phyloP scores from a whole-genome alignment of 2,797 vertebrate species.

The Artibeus lituratus region DNA sequence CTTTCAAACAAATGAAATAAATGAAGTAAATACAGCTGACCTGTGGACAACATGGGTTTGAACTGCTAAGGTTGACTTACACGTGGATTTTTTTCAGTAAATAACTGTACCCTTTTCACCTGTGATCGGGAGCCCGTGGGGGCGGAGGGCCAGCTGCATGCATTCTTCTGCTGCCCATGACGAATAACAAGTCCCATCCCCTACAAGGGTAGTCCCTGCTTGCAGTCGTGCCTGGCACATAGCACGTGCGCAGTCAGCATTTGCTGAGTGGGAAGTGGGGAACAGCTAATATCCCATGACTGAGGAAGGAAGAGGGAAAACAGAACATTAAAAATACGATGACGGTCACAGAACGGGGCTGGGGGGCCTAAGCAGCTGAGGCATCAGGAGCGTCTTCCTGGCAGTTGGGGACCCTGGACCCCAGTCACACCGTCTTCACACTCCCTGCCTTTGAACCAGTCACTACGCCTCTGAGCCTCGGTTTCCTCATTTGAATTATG shows the following conservation, averaged over 20 bases:
- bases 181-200: neutral
- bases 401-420: accelerated
- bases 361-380: accelerated
- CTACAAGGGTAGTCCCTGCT: neutral
- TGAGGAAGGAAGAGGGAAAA: neutral
- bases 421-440: neutral
- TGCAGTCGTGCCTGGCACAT: neutral
- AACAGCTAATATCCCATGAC: neutral
- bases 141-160: accelerated
- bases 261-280: neutral
- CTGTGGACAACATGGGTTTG: neutral
- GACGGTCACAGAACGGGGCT: neutral
- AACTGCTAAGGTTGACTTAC: neutral
- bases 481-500: neutral
- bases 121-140: accelerated
- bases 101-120: neutral
- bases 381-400: neutral
- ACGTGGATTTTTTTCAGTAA: neutral
- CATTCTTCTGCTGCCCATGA: neutral
- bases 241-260: neutral
- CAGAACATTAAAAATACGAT: accelerated
- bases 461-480: neutral
- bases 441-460: neutral
- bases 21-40: neutral
- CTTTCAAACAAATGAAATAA: neutral